These are phyloP conservation scores for Matsumyia berberina DNA, from an alignment of 2,888 invertebrate species.

Conservation along the genomic window DNA sequence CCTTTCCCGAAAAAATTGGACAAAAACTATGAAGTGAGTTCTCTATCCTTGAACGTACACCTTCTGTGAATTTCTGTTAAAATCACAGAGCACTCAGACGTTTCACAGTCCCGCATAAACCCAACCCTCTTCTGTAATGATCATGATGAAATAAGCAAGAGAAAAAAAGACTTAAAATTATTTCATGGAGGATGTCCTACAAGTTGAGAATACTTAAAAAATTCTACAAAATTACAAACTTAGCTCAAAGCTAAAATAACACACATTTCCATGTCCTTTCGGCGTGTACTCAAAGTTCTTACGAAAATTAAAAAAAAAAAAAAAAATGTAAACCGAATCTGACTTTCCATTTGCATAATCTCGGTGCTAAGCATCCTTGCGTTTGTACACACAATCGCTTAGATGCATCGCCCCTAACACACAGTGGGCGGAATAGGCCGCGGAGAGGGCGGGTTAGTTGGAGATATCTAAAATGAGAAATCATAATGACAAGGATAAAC, in stretches of 20 bases:
- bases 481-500: constrained; percentile 76
- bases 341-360: constrained; percentile 74
- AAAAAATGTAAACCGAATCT: constrained; percentile 44
- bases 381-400: constrained; percentile 63
- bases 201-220: constrained; percentile 67
- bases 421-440: constrained; percentile 25
- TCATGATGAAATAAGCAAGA: constrained; percentile 35
- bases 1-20: constrained; percentile 11
- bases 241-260: constrained; percentile 55
- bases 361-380: constrained; percentile 69
- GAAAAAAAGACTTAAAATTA: constrained; percentile 31
- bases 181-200: constrained; percentile 60
- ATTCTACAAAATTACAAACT: constrained; percentile 68
- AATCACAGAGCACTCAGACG: constrained; percentile 30
- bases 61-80: constrained; percentile 3
- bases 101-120: constrained; percentile 10
- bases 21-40: constrained; percentile 44
- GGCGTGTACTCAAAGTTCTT: constrained; percentile 36
- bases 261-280: constrained; percentile 23
- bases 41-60: background rate
- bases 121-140: constrained; percentile 37
- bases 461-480: constrained; percentile 73
- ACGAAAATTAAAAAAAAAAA: constrained; percentile 64
- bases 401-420: constrained; percentile 58
- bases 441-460: constrained; percentile 44